These are phyloP conservation scores for Piliocolobus tephrosceles DNA, from an alignment of 2,113 vertebrate species.

Conservation along the genomic window DNA sequence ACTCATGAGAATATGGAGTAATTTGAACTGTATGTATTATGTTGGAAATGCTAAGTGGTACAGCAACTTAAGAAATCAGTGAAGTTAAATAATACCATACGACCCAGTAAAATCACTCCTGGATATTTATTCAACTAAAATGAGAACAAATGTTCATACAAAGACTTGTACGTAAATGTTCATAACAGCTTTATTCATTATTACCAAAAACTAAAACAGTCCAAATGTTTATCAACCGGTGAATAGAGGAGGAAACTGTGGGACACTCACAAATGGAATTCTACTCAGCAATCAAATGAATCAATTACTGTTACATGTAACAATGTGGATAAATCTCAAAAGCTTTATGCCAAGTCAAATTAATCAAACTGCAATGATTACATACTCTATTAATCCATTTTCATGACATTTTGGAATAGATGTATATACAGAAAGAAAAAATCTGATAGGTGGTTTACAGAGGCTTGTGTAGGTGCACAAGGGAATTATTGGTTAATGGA, in stretches of 20 bases:
- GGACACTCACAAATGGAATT: not conserved
- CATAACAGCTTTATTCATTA: not conserved
- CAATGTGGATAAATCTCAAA: not conserved
- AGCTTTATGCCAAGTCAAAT: not conserved
- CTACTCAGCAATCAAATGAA: not conserved
- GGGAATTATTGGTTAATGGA: not conserved
- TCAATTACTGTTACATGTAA: not conserved
- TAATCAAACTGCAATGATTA: not conserved
- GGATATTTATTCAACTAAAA: not conserved
- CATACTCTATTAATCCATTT: not conserved
- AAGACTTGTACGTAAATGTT: not conserved
- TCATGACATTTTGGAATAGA: not conserved
- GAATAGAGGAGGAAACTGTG: not conserved
- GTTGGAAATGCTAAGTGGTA: not conserved
- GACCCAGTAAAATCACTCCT: not conserved
- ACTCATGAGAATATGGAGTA: not conserved
- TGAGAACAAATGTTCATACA: not conserved
- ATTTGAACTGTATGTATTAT: not conserved
- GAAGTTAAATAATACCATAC: not conserved
- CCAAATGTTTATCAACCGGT: not conserved
- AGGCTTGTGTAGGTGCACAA: not conserved
- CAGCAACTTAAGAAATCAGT: not conserved
- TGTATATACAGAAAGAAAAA: not conserved
- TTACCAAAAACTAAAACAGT: not conserved
- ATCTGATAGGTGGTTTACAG: not conserved